A percentile compares a stretch with the other conserved stretches of the same genome.
These are phyloP conservation scores for Thripadectes ignobilis DNA, from an alignment of 2,797 vertebrate genomes.

Conservation along the genomic window DNA sequence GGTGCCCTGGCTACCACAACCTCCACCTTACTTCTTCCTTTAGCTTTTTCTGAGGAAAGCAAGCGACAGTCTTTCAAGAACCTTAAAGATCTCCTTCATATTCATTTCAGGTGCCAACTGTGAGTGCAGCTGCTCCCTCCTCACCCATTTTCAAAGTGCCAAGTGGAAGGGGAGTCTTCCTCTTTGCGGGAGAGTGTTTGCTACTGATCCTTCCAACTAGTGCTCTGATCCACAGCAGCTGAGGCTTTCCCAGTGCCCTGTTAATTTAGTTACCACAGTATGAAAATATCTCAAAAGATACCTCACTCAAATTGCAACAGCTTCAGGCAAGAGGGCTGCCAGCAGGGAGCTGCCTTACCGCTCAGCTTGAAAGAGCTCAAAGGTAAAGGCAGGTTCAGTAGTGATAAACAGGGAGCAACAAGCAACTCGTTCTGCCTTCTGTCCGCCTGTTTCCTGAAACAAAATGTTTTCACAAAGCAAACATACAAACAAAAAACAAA, in stretches of 20 bases:
- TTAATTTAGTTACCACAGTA: not conserved
- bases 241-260: not conserved
- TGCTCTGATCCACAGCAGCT: not conserved
- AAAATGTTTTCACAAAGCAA: not conserved
- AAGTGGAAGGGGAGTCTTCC: not conserved
- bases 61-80: not conserved
- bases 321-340: constrained; percentile 1
- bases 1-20: not conserved
- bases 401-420: not conserved
- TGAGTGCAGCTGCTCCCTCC: not conserved
- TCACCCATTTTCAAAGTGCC: not conserved
- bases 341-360: not conserved
- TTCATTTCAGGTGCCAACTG: not conserved
- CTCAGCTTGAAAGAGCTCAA: not conserved
- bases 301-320: not conserved
- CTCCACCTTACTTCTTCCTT: not conserved
- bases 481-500: not conserved
- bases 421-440: not conserved
- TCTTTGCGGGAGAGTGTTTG: not conserved
- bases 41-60: not conserved
- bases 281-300: not conserved
- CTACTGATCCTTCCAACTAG: not conserved
- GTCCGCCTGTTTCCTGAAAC: not conserved
- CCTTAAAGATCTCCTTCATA: not conserved
- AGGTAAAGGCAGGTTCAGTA: not conserved